Evolutionary conservation across 53 echinoderm and acorn worm genomes (phyloP).

Genomic region (Astropecten irregularis): DNA sequence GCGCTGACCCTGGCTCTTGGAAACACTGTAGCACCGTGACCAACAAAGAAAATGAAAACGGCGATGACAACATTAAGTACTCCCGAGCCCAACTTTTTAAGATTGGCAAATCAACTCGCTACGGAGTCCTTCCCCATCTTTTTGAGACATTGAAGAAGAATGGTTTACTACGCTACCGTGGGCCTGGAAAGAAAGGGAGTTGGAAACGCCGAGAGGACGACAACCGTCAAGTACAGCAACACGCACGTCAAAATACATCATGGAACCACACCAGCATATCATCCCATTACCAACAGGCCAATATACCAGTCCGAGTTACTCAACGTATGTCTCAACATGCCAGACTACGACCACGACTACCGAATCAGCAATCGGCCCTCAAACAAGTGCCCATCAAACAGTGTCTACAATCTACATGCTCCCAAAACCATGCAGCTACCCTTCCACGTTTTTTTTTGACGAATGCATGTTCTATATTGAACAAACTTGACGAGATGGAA

Average conservation of each 20-base stretch:
- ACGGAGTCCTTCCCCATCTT: neutral
- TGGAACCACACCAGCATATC: neutral
- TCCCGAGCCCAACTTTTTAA: neutral
- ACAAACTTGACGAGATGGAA: constrained; percentile 21
- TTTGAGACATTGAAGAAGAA: neutral
- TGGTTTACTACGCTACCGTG: neutral
- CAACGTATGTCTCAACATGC: neutral
- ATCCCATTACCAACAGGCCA: neutral
- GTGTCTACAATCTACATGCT: neutral
- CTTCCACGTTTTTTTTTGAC: constrained; percentile 11
- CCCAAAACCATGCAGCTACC: constrained; percentile 4
- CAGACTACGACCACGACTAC: neutral
- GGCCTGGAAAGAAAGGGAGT: neutral
- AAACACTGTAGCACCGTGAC: neutral
- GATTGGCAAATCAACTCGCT: neutral
- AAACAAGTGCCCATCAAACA: neutral
- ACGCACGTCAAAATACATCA: neutral
- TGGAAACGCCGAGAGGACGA: neutral
- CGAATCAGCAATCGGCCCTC: neutral
- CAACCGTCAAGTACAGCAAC: neutral
- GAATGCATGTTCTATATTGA: constrained; percentile 6
- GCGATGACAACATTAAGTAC: neutral
- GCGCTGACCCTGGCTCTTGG: neutral
- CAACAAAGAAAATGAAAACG: neutral
- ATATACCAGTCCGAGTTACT: neutral